phyloP scores from a whole-genome alignment of 2,113 vertebrate species.

The Eurystomus gularis region DNA sequence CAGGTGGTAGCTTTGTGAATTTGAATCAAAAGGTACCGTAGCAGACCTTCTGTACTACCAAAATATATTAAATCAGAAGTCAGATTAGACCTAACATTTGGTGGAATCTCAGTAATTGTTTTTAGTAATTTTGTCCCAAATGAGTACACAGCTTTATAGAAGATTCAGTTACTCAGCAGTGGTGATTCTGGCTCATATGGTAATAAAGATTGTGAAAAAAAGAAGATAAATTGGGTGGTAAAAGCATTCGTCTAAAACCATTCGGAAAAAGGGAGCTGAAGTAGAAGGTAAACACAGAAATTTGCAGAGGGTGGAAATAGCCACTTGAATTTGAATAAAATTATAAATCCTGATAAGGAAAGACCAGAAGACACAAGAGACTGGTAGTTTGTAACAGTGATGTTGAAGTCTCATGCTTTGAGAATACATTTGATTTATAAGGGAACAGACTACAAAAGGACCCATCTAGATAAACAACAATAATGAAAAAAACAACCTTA shows the following conservation, averaged over 20 bases:
- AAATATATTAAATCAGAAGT: neutral
- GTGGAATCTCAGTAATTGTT: neutral
- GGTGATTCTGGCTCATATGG: neutral
- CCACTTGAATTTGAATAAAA: slow-evolving; percentile 1
- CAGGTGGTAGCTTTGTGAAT: neutral
- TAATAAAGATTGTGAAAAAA: neutral
- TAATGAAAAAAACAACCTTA: neutral
- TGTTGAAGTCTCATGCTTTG: neutral
- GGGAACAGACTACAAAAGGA: neutral
- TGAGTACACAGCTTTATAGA: neutral
- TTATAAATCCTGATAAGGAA: neutral
- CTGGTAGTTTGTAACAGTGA: neutral
- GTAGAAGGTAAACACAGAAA: neutral
- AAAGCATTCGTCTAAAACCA: neutral
- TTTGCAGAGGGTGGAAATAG: neutral
- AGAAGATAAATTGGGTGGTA: neutral
- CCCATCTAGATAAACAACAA: slow-evolving; percentile 7
- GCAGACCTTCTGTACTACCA: neutral
- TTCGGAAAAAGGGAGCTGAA: neutral
- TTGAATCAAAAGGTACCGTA: neutral
- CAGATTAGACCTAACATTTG: neutral
- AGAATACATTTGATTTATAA: slow-evolving; percentile 1
- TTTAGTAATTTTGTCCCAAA: neutral
- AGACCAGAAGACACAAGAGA: neutral
- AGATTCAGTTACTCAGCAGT: neutral